These are phyloP conservation scores for Cotesia congregata DNA, from an alignment of 2,888 invertebrate genomes.

Conservation along the genomic window DNA sequence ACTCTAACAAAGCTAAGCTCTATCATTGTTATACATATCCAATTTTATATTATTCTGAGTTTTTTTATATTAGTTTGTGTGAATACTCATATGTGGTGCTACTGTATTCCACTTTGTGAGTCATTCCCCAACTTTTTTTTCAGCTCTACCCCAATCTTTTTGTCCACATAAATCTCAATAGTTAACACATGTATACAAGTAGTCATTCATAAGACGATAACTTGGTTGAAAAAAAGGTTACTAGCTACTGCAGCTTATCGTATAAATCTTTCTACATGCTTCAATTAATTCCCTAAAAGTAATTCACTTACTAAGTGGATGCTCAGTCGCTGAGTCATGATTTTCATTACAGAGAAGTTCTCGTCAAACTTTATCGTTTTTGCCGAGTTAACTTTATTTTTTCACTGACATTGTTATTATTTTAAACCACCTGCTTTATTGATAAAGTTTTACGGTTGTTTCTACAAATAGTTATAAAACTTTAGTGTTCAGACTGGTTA, in stretches of 20 bases:
- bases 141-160: neutral
- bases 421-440: neutral
- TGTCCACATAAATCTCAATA: neutral
- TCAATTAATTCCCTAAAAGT: neutral
- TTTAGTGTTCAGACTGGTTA: too few relatives aligned
- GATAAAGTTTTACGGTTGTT: neutral
- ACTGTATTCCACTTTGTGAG: slow-evolving; percentile 13
- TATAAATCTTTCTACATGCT: neutral
- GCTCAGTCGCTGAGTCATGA: slow-evolving; percentile 35
- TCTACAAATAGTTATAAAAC: too few relatives aligned
- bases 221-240: slow-evolving; percentile 3
- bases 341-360: slow-evolving; percentile 4
- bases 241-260: neutral
- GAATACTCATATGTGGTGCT: slow-evolving; percentile 11
- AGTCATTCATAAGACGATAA: neutral
- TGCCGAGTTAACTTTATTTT: neutral
- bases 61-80: slow-evolving; percentile 3
- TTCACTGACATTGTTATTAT: neutral
- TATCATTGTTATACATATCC: slow-evolving; percentile 3
- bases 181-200: neutral
- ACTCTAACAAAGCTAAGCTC: slow-evolving; percentile 1
- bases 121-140: slow-evolving; percentile 22
- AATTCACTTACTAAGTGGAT: slow-evolving; percentile 17
- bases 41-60: neutral
- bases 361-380: slow-evolving; percentile 3